Conservation (phyloP, 2,113 vertebrate species). For the Camelus bactrianus region DNA sequence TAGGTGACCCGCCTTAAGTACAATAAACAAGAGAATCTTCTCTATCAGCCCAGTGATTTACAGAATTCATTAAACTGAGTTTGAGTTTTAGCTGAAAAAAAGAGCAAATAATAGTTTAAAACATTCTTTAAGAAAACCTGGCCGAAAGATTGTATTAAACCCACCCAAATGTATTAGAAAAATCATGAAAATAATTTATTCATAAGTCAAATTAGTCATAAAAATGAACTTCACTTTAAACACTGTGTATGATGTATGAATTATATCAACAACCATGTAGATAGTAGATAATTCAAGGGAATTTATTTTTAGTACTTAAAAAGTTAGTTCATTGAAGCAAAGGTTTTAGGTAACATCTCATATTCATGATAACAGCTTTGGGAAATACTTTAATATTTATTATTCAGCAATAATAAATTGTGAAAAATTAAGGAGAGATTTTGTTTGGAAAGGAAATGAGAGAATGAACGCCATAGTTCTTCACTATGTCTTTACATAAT, state of each 20-base stretch:
- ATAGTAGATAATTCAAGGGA: slow-evolving; percentile 29
- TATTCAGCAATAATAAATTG: slow-evolving; percentile 41
- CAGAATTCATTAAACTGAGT: slow-evolving; percentile 23
- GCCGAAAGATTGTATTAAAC: neutral
- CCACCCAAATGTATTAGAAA: neutral
- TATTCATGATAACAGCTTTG: neutral
- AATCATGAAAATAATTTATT: neutral
- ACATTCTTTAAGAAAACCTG: neutral
- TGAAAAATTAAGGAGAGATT: neutral
- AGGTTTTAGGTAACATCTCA: slow-evolving; percentile 18
- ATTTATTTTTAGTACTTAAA: slow-evolving; percentile 56
- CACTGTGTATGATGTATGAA: neutral
- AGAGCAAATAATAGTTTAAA: slow-evolving; percentile 23
- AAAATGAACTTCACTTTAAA: slow-evolving; percentile 40
- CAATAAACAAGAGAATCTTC: slow-evolving; percentile 17
- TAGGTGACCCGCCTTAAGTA: neutral
- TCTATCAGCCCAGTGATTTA: neutral
- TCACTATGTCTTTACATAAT: neutral
- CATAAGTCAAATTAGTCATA: neutral
- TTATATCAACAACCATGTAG: neutral
- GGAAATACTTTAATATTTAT: slow-evolving; percentile 42
- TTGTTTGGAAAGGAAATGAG: neutral
- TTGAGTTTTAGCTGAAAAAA: neutral
- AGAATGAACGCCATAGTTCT: neutral
- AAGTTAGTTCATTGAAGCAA: neutral